Base-by-base conservation (phyloP, 2,113 vertebrate species). In the Perognathus longimembris region DNA sequence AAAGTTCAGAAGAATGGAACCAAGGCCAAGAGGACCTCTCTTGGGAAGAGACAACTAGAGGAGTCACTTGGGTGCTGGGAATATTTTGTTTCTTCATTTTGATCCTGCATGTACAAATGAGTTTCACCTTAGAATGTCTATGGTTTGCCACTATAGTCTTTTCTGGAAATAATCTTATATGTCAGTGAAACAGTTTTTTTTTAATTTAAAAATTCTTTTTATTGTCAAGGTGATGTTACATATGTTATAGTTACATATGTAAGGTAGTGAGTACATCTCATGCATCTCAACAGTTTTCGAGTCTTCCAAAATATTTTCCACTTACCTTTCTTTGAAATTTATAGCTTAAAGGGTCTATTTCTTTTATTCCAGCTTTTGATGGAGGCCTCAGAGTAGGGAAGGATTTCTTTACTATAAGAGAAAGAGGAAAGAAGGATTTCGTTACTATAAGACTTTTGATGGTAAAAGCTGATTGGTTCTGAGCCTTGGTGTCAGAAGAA, bases 1-100 rank as follows among this genome's bases (percentile, higher is more conserved):
- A 36, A 90, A 88, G 45, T 89, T 92, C 40, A 73, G 67, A 67
- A 6, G 28, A 90, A 34, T 17, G 69, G 38, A 94, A 85, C 50
- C 81, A 80, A 73, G n/a, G 14, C 61, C 5, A 54, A 45, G 4
- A 24, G 59, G 28, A n/a, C 38, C 30, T 3, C 54, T 66, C 61
- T 7, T 77, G 73, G 74, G 32, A 54, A 70, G 17, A 74, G 7
- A 73, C 34, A 92, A 15, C 42, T 17, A 26, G 63, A 75, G 22
- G 61, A 88, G n/a, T 38, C 2, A 14, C 38, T 32, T 14, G 38
- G 57, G 18, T 94, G 59, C 6, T 67, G 38, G 10, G 45, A 45
- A 64, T 57, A 18, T 80, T 86, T 63, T 84, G 21, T 63, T 86
- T 82, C n/a, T 93, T 84, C 30, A 67, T 80, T 50, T 71, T 24